Evolutionary conservation across 2,113 vertebrate species (phyloP).

Genomic region (Tychaedon coryphoeus): DNA sequence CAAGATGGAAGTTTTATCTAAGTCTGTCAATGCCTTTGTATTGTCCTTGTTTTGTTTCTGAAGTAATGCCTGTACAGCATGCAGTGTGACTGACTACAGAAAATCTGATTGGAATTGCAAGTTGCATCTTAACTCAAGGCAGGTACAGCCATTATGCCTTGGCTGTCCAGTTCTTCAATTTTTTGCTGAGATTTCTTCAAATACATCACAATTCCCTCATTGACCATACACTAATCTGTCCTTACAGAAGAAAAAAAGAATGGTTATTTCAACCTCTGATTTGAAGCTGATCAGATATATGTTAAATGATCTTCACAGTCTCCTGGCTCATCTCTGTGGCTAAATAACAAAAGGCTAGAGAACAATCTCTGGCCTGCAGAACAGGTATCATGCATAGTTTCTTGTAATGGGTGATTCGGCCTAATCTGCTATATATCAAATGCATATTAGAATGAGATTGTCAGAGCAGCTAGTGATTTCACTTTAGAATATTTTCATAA

Average conservation of each 20-base stretch:
- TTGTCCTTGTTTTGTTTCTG: background rate
- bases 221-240: background rate
- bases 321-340: background rate
- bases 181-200: background rate
- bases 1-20: background rate
- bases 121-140: background rate
- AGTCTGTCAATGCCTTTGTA: background rate
- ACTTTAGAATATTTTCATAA: background rate
- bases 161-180: accelerated
- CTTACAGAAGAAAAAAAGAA: background rate
- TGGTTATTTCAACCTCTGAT: background rate
- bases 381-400: background rate
- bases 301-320: background rate
- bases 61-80: background rate
- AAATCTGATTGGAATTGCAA: background rate
- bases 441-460: background rate
- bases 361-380: background rate
- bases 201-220: background rate
- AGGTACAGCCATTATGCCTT: background rate
- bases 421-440: background rate
- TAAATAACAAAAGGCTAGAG: background rate
- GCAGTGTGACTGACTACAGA: background rate
- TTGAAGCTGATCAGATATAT: background rate
- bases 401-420: background rate
- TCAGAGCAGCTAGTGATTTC: background rate